Evolutionary conservation across 2,888 invertebrate genomes (phyloP).

Genomic region (Proisotoma minuta): DNA sequence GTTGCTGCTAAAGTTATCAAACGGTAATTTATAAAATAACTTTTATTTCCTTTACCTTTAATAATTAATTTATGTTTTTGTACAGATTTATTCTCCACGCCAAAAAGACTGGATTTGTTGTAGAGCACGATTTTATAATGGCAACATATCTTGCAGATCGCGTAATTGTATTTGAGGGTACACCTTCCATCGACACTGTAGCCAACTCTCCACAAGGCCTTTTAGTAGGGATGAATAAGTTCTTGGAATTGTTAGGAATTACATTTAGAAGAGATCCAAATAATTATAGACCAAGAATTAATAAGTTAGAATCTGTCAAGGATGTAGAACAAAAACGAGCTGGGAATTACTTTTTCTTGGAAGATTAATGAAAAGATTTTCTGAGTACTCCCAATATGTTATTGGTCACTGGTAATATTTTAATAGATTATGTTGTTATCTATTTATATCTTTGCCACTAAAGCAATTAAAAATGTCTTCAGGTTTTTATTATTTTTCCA

Average conservation of each 20-base stretch:
- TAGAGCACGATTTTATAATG: conserved; percentile 99
- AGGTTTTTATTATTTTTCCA: no score
- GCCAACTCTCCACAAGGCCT: conserved; percentile 90
- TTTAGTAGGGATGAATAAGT: conserved; percentile 96
- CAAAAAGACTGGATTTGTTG: conserved; percentile 98
- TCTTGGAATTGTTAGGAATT: conserved; percentile 89
- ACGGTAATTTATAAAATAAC: conserved; percentile 58
- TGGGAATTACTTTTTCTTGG: conserved; percentile 98
- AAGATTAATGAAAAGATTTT: conserved; percentile 73
- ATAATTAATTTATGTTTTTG: conserved; percentile 30
- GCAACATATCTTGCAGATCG: conserved; percentile 97
- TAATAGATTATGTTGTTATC: no score
- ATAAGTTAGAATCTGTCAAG: conserved; percentile 94
- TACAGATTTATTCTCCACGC: conserved; percentile 92
- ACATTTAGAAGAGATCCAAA: conserved; percentile 98
- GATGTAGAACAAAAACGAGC: conserved; percentile 95
- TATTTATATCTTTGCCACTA: no score
- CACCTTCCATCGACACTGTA: conserved; percentile 78
- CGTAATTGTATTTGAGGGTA: conserved; percentile 96
- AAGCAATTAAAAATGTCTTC: no score
- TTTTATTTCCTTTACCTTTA: not conserved
- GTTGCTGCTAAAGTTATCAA: conserved; percentile 99
- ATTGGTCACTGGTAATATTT: no score
- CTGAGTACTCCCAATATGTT: no score
- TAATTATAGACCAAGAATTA: conserved; percentile 96